Base-by-base conservation (phyloP, 1,140 invertebrate genomes). In the Chironomus striatipennis region DNA sequence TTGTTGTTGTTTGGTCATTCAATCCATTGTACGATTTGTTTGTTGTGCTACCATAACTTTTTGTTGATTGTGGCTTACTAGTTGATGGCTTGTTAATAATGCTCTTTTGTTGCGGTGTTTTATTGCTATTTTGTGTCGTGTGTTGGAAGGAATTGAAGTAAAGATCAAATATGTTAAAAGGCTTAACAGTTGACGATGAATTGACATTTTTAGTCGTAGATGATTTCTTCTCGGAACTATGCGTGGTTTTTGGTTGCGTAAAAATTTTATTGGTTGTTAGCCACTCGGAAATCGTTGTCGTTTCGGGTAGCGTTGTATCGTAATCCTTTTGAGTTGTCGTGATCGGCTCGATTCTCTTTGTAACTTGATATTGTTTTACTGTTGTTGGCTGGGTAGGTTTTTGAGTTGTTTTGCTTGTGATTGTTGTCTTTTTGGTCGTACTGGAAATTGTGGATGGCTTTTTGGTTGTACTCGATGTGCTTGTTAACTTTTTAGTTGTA, bases 51-150 rank as follows among this genome's bases (percentile, higher is more conserved):
- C 64, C 64, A 67, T 67, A 67, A 18, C 18, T 67, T 70, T 18
- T 70, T 21, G 17, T 70, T 70, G 20, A 18, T 18, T 15, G 18
- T 70, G 18, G 17, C 6, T 70, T 70, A 20, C 9, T 8, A 9
- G 65, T 70, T 12, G 65, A 70, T 20, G n/a, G 65, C 9, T 70
- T 57, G 7, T 7, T 12, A 57, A 57, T 2, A 57, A n/a, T 57
- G n/a, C 47, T 57, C n/a, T 57, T 70, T 70, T 70, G 65, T 70
- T 70, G 65, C n/a, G 9, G 47, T 7, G 47, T 57, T 57, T 2
- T 57, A 57, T 57, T n/a, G n/a, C n/a, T 57, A 10, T 57, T 57
- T 12, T n/a, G 1, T 57, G 9, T 57, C 47, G 47, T 57, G 47
- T 10, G 9, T 57, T 10, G n/a, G n/a, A 57, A 57, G 9, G n/a